Percentiles rank a stretch among this genome's conserved stretches.
Conservation (phyloP, 2,888 invertebrate species). For the Boloria selene region DNA sequence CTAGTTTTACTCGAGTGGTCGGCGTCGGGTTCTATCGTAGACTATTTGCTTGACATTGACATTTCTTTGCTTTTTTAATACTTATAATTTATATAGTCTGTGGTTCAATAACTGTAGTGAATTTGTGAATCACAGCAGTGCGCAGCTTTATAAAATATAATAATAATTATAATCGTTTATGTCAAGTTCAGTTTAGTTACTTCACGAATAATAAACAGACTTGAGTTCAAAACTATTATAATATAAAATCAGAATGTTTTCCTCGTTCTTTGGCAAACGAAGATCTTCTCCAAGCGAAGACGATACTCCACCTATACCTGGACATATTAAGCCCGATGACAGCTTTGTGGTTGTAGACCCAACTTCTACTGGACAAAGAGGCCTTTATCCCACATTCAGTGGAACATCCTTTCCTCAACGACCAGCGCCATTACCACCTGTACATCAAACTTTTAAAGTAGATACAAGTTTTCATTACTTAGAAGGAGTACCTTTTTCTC, state of each 20-base stretch:
- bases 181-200: not conserved
- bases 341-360: slow-evolving; percentile 70
- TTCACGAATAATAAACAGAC: not conserved
- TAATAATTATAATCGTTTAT: too few species aligned
- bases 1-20: too few species aligned
- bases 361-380: slow-evolving; percentile 52
- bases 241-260: slow-evolving; percentile 65
- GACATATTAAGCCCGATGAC: slow-evolving; percentile 65
- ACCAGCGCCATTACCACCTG: slow-evolving; percentile 63
- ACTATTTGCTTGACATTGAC: slow-evolving; percentile 7
- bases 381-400: slow-evolving; percentile 65
- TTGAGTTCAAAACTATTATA: not conserved
- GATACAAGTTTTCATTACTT: slow-evolving; percentile 75
- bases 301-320: slow-evolving; percentile 73
- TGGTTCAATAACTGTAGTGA: too few species aligned
- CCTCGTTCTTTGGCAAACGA: slow-evolving; percentile 74
- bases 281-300: slow-evolving; percentile 75
- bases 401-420: slow-evolving; percentile 55
- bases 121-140: too few species aligned
- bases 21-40: not conserved
- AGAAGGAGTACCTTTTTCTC: slow-evolving; percentile 80
- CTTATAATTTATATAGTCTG: too few species aligned
- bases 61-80: not conserved
- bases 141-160: too few species aligned
- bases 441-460: slow-evolving; percentile 42